Evolutionary conservation across 2,797 vertebrate genomes (phyloP).

Genomic region (Xenopus petersii): DNA sequence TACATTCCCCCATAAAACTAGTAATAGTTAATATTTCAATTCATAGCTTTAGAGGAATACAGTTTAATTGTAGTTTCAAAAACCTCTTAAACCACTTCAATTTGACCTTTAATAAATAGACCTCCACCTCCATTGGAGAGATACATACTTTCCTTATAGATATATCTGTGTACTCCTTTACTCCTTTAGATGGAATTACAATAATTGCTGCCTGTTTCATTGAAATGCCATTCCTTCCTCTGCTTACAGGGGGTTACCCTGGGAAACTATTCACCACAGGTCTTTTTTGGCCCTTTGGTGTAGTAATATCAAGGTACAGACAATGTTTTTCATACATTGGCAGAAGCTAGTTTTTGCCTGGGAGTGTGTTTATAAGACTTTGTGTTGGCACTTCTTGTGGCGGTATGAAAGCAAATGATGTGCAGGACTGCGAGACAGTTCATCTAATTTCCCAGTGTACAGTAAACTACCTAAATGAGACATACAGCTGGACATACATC

Average conservation of each 20-base stretch:
- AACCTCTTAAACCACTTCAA: too few species aligned
- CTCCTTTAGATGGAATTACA: background rate
- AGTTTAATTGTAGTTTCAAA: too few species aligned
- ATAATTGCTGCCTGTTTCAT: background rate
- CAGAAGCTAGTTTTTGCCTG: slow-evolving; percentile 3
- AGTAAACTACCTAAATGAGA: slow-evolving; percentile 10
- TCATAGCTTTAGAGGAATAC: too few species aligned
- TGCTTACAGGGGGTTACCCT: too few species aligned
- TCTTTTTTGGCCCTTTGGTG: background rate
- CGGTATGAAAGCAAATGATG: slow-evolving; percentile 24
- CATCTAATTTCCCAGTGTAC: slow-evolving; percentile 6
- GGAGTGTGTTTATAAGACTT: slow-evolving; percentile 16
- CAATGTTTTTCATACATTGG: slow-evolving; percentile 26
- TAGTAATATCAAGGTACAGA: slow-evolving; percentile 8
- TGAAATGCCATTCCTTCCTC: background rate
- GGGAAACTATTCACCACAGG: too few species aligned
- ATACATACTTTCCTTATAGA: too few species aligned
- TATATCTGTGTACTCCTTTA: too few species aligned
- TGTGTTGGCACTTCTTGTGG: slow-evolving; percentile 28
- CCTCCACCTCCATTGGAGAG: too few species aligned
- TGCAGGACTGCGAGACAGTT: slow-evolving; percentile 2
- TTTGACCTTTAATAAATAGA: too few species aligned
- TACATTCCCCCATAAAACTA: too few species aligned
- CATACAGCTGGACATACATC: slow-evolving; percentile 5
- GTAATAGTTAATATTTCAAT: too few species aligned